Evolutionary conservation across 1,140 invertebrate species (phyloP), one percentile per base, ranked within the genome.

Genomic region (Vanessa tameamea): DNA sequence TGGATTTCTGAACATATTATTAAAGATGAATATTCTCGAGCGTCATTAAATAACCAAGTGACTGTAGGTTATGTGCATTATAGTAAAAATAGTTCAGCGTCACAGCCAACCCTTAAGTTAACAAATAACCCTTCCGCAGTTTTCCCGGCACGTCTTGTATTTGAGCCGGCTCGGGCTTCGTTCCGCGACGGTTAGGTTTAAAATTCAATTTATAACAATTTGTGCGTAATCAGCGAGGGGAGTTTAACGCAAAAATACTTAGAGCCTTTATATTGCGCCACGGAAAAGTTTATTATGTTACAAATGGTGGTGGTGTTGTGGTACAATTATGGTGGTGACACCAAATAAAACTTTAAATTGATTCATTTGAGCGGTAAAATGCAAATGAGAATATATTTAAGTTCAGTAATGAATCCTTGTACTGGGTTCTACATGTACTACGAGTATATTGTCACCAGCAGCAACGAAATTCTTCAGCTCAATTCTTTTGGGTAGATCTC

Each of bases 161-260:
- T 76, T 76, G 51, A 69, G 72, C 72, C 23, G 72, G 61, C 31
- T 51, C 63, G 68, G 78, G 66, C 37, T 71, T 77, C 72, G 79
- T 82, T 80, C 81, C 79, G 82, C 81, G 78, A 80, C 82, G 74
- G 82, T 81, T 82, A 82, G 89, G 82, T 91, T 91, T 90, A 87
- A 91, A 90, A 92, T 91, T 91, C 89, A 91, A 92, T 92, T 92
- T 92, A 87, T 92, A 87, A 89, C 90, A 92, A 91, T 92, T 92
- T 91, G 86, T 81, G 82, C 85, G 88, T 91, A 92, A 91, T 91
- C 89, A 91, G 82, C 78, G 78, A 76, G 80, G 82, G 88, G 68
- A 50, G 68, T 20, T 63, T 69, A 82, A 84, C 78, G 72, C 74
- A 76, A 76, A 76, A 76, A 76, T 76, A 76, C 74, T 73, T 73